Evolutionary conservation across 2,888 invertebrate species (phyloP), one percentile per base, ranked within the genome.

Genomic region (Tenthredo mesomela): DNA sequence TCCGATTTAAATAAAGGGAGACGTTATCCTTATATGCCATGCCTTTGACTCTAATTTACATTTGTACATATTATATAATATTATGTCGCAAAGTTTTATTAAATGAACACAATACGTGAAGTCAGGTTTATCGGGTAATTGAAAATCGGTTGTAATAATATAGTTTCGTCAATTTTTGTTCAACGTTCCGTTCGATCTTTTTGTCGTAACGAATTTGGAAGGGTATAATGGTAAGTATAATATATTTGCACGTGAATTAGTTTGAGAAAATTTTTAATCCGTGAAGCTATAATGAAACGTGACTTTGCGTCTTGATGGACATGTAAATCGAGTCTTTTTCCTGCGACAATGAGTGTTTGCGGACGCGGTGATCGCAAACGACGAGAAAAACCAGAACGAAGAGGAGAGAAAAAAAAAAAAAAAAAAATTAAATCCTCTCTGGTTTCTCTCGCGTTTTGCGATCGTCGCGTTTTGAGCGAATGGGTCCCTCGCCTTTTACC

Each of bases 341-440:
- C 33, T 67, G 77, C 77, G 80, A 61, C 80, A 58, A 80, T 80
- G 80, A 80, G 43, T 80, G 80, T 37, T 61, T 80, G 80, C 65
- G 80, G 80, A 61, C 18, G 61, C 37, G 43, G 29, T 33, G 40
- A 61, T 61, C 40, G 43, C 43, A 15, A 15, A 21, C 80, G 61
- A 80, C 43, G 80, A 80, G 37, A 80, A 40, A 58, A 33, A 61
- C 21, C 80, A 37, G 25, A 21, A 37, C 6, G 0, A n/a, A 75
- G 18, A 29, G 10, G 4, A 29, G 25, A 25, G 15, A 21, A 25
- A 0, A 25, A 25, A 61, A 12, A 61, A 15, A 33, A 29, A 29
- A 29, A 29, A 29, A 29, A 29, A 29, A 67, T 33, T 0, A 18
- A 33, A 33, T 6, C 33, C 33, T 33, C 25, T 50, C 50, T 15